Percentiles rank a stretch among this genome's conserved stretches.
Conservation (phyloP, 2,888 invertebrate species). For the Pyrocoelia pectoralis region DNA sequence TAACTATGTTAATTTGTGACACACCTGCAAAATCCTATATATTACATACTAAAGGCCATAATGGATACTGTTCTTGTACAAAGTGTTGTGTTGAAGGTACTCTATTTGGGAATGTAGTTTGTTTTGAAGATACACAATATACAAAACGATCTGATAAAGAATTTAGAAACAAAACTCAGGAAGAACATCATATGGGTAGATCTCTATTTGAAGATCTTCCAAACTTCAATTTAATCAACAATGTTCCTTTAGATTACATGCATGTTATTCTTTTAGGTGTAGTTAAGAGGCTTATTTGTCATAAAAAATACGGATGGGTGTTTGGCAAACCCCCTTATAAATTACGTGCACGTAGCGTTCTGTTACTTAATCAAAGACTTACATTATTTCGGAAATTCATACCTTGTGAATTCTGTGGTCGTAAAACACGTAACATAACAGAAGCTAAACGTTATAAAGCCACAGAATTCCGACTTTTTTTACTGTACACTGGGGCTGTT, state of each 20-base stretch:
- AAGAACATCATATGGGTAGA: neutral
- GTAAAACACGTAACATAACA: neutral
- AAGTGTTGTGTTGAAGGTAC: too few relatives aligned
- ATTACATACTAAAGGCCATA: too few relatives aligned
- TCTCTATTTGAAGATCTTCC: neutral
- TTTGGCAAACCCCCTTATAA: too few relatives aligned
- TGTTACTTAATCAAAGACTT: too few relatives aligned
- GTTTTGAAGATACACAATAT: neutral
- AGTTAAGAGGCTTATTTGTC: too few relatives aligned
- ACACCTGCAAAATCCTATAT: too few relatives aligned
- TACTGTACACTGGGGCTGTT: neutral
- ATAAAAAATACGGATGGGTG: too few relatives aligned
- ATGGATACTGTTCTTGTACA: too few relatives aligned
- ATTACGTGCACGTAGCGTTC: too few relatives aligned
- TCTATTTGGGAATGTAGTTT: neutral
- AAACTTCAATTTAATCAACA: neutral
- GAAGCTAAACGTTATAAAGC: too few relatives aligned
- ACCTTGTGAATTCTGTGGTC: slow-evolving; percentile 2
- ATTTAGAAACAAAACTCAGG: neutral
- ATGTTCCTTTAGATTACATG: neutral
- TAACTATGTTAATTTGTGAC: too few relatives aligned
- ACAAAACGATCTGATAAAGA: slow-evolving; percentile 1
- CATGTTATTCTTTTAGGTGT: neutral
- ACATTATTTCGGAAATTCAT: too few relatives aligned
- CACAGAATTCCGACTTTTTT: neutral